phyloP scores from a whole-genome alignment of 37 sponge, comb jelly and placozoan species.

The Oopsacas minuta region DNA sequence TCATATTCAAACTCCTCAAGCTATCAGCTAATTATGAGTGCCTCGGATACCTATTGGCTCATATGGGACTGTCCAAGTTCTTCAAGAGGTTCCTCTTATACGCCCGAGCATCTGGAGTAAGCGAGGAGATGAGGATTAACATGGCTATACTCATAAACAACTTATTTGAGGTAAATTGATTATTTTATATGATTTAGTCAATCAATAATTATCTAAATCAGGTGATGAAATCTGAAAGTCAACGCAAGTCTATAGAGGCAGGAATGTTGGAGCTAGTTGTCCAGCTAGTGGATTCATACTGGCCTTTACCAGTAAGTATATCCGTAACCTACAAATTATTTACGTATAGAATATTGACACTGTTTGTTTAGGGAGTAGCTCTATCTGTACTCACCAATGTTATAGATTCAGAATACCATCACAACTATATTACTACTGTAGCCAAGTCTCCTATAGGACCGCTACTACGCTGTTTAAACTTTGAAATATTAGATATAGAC shows the following conservation, averaged over 20 bases:
- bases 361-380: constrained; percentile 40
- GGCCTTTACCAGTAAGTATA: constrained; percentile 62
- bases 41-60: constrained; percentile 32
- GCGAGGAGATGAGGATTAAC: background rate
- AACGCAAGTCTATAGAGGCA: constrained; percentile 48
- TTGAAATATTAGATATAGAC: constrained; percentile 24
- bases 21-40: constrained; percentile 59
- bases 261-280: constrained; percentile 58
- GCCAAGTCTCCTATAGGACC: constrained; percentile 48
- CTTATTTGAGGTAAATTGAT: background rate
- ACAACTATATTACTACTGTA: constrained; percentile 46
- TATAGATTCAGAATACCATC: constrained; percentile 48
- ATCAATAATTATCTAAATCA: background rate
- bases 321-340: background rate
- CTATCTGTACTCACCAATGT: constrained; percentile 47
- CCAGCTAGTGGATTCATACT: constrained; percentile 47
- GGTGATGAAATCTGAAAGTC: constrained; percentile 48
- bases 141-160: background rate
- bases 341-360: background rate
- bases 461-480: constrained; percentile 53
- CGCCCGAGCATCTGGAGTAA: background rate
- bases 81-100: constrained; percentile 3
- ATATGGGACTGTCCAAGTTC: constrained; percentile 57
- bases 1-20: constrained; percentile 8
- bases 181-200: background rate